Evolutionary conservation across 2,797 vertebrate genomes (phyloP).

Genomic region (Gobio occitaniae): DNA sequence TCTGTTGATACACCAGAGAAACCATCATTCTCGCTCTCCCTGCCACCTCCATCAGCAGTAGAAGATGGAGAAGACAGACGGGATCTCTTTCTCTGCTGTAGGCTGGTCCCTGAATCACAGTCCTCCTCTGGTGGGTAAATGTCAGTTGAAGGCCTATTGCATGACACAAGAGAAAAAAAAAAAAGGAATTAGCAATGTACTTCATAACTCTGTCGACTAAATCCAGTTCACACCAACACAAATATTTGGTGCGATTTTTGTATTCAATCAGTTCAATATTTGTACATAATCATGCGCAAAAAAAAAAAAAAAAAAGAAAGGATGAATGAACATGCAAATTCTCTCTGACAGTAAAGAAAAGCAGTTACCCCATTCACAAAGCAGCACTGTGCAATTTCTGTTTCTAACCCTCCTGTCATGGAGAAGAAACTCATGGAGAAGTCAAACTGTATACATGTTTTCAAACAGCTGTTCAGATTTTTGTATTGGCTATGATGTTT

Average conservation of each 20-base stretch:
- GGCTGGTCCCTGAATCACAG: background rate
- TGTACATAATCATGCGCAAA: background rate
- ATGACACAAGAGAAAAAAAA: background rate
- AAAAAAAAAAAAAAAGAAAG: background rate
- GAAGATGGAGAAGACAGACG: background rate
- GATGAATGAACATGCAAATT: background rate
- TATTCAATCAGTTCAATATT: background rate
- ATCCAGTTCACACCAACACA: background rate
- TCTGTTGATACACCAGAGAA: background rate
- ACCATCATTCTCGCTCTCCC: background rate
- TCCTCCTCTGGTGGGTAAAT: background rate
- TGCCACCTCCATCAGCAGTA: background rate
- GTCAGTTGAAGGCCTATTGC: background rate
- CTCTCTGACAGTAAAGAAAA: too few species aligned
- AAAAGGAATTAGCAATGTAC: background rate
- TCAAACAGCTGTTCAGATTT: too few species aligned
- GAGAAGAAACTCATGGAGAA: too few species aligned
- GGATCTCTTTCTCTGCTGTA: conserved; percentile 2
- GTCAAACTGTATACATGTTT: too few species aligned
- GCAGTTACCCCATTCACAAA: too few species aligned
- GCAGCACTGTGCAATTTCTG: too few species aligned
- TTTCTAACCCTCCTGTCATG: too few species aligned
- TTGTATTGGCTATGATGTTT: too few species aligned
- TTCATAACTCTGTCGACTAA: background rate
- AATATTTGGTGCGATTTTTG: background rate